These are phyloP conservation scores for Coptodon bakossiorum DNA, from an alignment of 2,113 vertebrate species.

Conservation along the genomic window DNA sequence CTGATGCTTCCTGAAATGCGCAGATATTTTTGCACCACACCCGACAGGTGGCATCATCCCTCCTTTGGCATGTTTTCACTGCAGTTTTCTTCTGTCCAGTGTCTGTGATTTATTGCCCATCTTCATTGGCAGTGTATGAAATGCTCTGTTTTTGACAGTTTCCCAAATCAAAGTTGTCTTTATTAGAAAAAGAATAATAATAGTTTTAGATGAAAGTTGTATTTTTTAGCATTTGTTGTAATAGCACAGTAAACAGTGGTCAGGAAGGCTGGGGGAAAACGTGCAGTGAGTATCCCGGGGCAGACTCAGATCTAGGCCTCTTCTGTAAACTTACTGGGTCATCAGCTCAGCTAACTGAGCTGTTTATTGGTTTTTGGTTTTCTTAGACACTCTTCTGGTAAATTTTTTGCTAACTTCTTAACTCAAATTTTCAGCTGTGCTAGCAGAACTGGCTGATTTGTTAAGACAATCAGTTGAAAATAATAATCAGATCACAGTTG, in stretches of 20 bases:
- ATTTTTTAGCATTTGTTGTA: neutral
- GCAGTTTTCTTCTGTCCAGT: neutral
- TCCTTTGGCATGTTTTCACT: neutral
- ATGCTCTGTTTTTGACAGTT: neutral
- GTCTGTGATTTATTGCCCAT: neutral
- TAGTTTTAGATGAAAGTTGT: neutral
- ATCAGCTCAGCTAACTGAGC: neutral
- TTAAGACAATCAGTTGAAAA: neutral
- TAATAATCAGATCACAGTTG: neutral
- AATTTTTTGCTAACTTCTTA: neutral
- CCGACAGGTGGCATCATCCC: neutral
- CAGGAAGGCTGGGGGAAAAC: neutral
- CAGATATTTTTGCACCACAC: neutral
- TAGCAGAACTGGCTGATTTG: neutral
- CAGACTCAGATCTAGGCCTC: neutral
- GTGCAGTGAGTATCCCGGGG: neutral
- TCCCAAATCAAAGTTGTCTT: neutral
- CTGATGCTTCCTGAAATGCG: neutral
- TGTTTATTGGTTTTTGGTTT: neutral
- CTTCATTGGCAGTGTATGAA: neutral
- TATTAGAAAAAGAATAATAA: neutral
- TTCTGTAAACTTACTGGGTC: neutral
- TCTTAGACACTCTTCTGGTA: neutral
- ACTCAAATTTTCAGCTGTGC: neutral
- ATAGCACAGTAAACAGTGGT: neutral